Conservation (phyloP, 2,113 vertebrate species). For the Sigmodon hispidus region DNA sequence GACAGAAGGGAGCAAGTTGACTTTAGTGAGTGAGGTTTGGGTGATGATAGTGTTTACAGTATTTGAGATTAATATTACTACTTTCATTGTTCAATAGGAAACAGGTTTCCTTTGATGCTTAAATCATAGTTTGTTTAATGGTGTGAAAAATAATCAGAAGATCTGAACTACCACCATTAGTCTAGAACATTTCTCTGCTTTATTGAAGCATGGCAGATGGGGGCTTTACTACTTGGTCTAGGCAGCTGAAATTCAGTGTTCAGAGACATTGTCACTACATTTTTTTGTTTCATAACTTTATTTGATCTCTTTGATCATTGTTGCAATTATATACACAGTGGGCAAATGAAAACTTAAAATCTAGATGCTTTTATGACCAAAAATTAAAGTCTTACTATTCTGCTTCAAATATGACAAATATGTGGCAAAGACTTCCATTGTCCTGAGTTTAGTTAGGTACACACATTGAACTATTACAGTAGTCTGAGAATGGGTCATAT, state of each 20-base stretch:
- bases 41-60: neutral
- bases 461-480: neutral
- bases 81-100: neutral
- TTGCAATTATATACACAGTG: neutral
- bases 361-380: neutral
- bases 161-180: neutral
- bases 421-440: neutral
- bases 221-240: neutral
- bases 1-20: neutral
- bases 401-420: neutral
- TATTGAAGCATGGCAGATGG: neutral
- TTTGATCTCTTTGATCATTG: neutral
- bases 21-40: neutral
- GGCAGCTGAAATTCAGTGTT: neutral
- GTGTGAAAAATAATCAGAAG: neutral
- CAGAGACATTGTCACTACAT: neutral
- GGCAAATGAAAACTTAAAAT: neutral
- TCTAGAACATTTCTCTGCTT: neutral
- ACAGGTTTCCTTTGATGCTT: neutral
- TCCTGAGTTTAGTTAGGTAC: neutral
- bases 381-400: neutral
- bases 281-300: neutral
- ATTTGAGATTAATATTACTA: neutral
- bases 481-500: neutral
- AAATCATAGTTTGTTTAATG: neutral